Percentiles rank a stretch among this genome's conserved stretches.
These are phyloP conservation scores for Jacana jacana DNA, from an alignment of 2,113 vertebrate genomes.

Conservation along the genomic window DNA sequence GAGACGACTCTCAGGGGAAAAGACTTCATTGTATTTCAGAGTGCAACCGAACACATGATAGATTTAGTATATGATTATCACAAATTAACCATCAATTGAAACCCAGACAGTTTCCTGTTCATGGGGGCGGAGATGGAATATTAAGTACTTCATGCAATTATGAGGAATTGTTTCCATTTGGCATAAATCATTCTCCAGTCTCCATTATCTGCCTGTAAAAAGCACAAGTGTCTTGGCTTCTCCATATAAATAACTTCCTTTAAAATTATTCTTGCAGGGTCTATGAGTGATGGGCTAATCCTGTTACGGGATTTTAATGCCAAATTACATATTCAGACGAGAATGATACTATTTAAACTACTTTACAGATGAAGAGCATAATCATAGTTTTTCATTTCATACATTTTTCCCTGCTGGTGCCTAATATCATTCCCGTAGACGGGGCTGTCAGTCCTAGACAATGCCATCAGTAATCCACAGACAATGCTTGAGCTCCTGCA, in stretches of 20 bases:
- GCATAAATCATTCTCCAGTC: conserved; percentile 19
- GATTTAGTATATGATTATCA: conserved; percentile 30
- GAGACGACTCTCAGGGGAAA: neutral
- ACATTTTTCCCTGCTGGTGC: neutral
- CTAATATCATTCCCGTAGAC: neutral
- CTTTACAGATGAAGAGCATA: neutral
- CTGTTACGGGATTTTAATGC: conserved; percentile 41
- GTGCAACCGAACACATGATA: neutral
- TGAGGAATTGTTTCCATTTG: conserved; percentile 58
- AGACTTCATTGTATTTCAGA: neutral
- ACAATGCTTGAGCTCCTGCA: neutral
- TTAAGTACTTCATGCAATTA: conserved; percentile 26
- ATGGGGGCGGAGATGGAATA: neutral
- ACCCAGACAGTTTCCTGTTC: conserved; percentile 38
- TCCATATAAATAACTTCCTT: conserved; percentile 27
- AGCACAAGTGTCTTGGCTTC: neutral
- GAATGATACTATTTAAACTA: neutral
- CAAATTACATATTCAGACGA: conserved; percentile 41
- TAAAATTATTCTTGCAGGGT: neutral
- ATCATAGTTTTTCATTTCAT: neutral
- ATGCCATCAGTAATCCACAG: neutral
- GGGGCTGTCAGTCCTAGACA: neutral
- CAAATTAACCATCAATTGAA: conserved; percentile 43
- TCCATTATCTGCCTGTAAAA: conserved; percentile 1
- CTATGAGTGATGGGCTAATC: conserved; percentile 40